Evolutionary conservation across 2,888 invertebrate genomes (phyloP).

Genomic region (Disparrhopalites patrizii): DNA sequence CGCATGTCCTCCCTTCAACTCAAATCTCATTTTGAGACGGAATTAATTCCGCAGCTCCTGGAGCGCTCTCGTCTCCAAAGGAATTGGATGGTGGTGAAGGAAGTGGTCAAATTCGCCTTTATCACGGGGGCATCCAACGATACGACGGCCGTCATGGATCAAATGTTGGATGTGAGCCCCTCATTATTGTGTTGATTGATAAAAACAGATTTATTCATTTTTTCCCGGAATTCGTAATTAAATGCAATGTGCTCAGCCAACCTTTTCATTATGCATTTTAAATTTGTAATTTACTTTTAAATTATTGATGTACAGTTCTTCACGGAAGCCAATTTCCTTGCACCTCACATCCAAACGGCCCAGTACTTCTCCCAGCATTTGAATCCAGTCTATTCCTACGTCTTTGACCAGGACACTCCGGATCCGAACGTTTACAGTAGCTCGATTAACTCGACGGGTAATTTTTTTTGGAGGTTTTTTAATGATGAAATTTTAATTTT

Average conservation of each 20-base stretch:
- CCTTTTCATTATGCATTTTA: too few relatives aligned
- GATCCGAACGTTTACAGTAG: conserved; percentile 47
- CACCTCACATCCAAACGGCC: conserved; percentile 59
- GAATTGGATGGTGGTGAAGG: conserved; percentile 44
- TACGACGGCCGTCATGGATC: conserved; percentile 46
- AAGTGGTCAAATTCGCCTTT: conserved; percentile 47
- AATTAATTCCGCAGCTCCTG: conserved; percentile 43
- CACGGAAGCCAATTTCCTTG: conserved; percentile 59
- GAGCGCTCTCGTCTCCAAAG: conserved; percentile 41
- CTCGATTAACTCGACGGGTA: conserved; percentile 45
- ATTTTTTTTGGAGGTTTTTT: background rate
- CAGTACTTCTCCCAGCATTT: conserved; percentile 51
- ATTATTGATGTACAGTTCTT: too few relatives aligned
- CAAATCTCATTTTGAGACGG: conserved; percentile 44
- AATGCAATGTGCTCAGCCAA: too few relatives aligned
- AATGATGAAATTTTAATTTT: conserved; percentile 8
- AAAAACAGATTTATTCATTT: background rate
- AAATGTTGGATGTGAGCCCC: conserved; percentile 45
- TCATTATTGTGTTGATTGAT: background rate
- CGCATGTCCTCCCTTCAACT: conserved; percentile 42
- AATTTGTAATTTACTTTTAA: too few relatives aligned
- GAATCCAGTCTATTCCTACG: conserved; percentile 46
- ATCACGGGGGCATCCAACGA: conserved; percentile 47
- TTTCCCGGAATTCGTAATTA: too few relatives aligned
- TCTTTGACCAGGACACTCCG: conserved; percentile 47